phyloP scores from a whole-genome alignment of 2,113 vertebrate genomes.

The Hyla sarda region DNA sequence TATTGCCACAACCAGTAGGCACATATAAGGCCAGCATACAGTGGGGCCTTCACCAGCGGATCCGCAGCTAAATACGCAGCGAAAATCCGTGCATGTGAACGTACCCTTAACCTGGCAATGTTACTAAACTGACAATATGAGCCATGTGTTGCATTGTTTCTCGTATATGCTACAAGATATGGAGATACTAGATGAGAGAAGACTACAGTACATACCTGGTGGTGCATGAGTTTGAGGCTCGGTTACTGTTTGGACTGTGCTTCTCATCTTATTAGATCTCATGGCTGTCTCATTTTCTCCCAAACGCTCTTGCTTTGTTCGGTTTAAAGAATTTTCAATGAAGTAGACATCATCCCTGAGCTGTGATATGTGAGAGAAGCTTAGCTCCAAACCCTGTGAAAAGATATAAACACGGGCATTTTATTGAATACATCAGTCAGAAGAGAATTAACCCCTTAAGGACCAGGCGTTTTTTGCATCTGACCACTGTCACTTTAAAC shows the following conservation, averaged over 20 bases:
- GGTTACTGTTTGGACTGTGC: neutral
- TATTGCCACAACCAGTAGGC: too few relatives aligned
- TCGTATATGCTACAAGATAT: too few relatives aligned
- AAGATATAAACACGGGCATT: neutral
- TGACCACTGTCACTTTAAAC: too few relatives aligned
- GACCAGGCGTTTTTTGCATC: too few relatives aligned
- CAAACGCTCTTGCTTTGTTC: neutral
- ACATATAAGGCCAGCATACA: too few relatives aligned
- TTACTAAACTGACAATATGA: too few relatives aligned
- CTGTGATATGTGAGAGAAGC: constrained; percentile 57
- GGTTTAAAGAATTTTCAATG: constrained; percentile 51
- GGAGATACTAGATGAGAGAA: neutral
- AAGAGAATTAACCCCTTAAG: too few relatives aligned
- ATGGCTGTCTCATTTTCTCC: constrained; percentile 10
- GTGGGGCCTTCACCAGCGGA: too few relatives aligned
- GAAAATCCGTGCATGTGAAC: too few relatives aligned
- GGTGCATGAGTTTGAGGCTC: neutral
- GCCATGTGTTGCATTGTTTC: too few relatives aligned
- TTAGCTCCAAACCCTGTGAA: constrained; percentile 21
- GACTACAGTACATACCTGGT: constrained; percentile 21
- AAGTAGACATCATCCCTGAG: constrained; percentile 54
- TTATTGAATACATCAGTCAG: constrained; percentile 13
- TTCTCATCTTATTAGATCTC: neutral
- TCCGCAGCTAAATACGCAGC: too few relatives aligned
- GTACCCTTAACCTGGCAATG: too few relatives aligned